phyloP scores from a whole-genome alignment of 1,140 invertebrate species.

The Galleria mellonella region DNA sequence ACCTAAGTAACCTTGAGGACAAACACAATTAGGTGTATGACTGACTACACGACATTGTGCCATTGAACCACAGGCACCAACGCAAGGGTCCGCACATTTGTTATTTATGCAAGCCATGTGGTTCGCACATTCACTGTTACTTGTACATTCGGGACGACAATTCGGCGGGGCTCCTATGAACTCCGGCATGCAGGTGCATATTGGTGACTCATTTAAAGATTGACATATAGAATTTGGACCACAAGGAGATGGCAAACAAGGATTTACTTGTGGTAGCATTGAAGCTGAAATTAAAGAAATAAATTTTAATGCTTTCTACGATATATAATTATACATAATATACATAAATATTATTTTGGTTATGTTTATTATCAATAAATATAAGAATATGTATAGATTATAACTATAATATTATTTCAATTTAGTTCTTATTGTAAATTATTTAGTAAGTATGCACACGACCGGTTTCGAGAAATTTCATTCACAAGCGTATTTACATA shows the following conservation, averaged over 20 bases:
- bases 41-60: slow-evolving; percentile 80
- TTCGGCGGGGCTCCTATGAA: slow-evolving; percentile 79
- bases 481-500: too few relatives aligned
- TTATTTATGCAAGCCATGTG: slow-evolving; percentile 80
- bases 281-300: slow-evolving; percentile 59
- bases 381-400: too few relatives aligned
- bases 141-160: slow-evolving; percentile 80
- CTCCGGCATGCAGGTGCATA: slow-evolving; percentile 79
- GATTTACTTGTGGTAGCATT: slow-evolving; percentile 71
- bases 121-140: slow-evolving; percentile 78
- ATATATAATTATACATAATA: too few relatives aligned
- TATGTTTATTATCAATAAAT: too few relatives aligned
- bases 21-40: slow-evolving; percentile 79
- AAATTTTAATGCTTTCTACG: background rate
- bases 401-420: too few relatives aligned
- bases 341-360: too few relatives aligned
- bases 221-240: slow-evolving; percentile 82
- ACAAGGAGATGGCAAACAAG: slow-evolving; percentile 82
- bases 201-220: slow-evolving; percentile 75
- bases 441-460: too few relatives aligned
- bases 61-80: slow-evolving; percentile 77
- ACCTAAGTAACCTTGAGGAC: slow-evolving; percentile 74
- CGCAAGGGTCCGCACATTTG: slow-evolving; percentile 82
- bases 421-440: too few relatives aligned
- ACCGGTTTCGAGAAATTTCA: too few relatives aligned